Evolutionary conservation across 1,140 invertebrate species (phyloP).

Genomic region (Cydia splendana): DNA sequence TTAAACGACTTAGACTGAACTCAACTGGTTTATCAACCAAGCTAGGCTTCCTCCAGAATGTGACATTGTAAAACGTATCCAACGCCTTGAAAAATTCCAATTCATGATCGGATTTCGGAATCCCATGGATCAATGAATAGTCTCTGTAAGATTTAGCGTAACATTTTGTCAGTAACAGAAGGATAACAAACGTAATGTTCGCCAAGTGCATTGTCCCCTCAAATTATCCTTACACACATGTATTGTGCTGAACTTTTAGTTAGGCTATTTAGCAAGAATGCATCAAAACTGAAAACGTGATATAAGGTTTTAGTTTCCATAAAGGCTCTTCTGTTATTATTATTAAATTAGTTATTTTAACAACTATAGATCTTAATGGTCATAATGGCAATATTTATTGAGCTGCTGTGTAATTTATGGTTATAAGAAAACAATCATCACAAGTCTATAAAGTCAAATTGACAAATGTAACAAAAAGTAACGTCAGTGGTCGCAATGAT

Average conservation of each 20-base stretch:
- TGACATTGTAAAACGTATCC: background rate
- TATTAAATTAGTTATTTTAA: background rate
- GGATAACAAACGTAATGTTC: background rate
- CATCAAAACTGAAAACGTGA: no score
- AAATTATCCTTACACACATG: background rate
- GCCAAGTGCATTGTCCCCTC: background rate
- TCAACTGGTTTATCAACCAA: background rate
- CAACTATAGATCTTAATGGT: background rate
- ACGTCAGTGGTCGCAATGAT: no score
- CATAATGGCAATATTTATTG: no score
- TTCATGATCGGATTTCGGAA: background rate
- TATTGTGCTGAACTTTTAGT: no score
- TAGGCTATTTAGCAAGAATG: no score
- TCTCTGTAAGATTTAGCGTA: background rate
- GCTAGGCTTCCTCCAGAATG: background rate
- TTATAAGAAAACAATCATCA: no score
- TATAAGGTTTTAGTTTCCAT: background rate
- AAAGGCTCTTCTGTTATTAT: background rate
- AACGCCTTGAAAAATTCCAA: background rate
- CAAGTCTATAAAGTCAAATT: no score
- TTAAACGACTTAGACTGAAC: background rate
- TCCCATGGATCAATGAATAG: background rate
- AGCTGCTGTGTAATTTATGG: no score
- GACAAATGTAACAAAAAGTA: no score
- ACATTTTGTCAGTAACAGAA: background rate